Evolutionary conservation across 1,140 invertebrate genomes (phyloP).

Genomic region (Aradophagus sp.): DNA sequence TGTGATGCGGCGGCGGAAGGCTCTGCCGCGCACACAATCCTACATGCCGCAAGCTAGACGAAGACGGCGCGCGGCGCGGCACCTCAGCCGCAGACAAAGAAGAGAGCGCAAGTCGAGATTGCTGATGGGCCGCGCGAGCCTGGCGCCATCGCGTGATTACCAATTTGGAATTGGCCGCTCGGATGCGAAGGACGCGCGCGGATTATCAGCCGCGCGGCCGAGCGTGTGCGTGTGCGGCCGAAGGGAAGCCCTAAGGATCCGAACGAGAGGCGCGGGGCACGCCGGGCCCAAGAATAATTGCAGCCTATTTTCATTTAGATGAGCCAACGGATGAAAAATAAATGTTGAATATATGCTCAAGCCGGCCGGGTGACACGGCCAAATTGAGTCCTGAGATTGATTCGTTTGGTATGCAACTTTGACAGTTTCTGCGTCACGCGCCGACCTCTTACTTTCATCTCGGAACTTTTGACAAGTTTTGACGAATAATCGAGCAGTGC

Average conservation of each 20-base stretch:
- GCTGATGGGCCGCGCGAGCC: slow-evolving; percentile 71
- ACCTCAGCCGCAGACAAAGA: slow-evolving; percentile 18
- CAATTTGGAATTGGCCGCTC: slow-evolving; percentile 74
- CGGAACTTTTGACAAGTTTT: too few species aligned
- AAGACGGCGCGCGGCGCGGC: slow-evolving; percentile 10
- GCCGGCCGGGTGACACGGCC: slow-evolving; percentile 19
- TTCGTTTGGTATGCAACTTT: slow-evolving; percentile 46
- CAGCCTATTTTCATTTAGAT: slow-evolving; percentile 58
- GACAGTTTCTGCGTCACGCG: slow-evolving; percentile 33
- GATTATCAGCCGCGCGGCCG: slow-evolving; percentile 63
- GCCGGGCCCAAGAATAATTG: slow-evolving; percentile 48
- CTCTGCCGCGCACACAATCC: slow-evolving; percentile 69
- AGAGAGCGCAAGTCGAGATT: slow-evolving; percentile 69
- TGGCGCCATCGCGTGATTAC: slow-evolving; percentile 76
- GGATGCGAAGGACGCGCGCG: slow-evolving; percentile 63
- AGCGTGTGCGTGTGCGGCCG: slow-evolving; percentile 50
- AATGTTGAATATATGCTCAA: slow-evolving; percentile 35
- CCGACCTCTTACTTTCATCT: slow-evolving; percentile 4
- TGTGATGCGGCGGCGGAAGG: slow-evolving; percentile 67
- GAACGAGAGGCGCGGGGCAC: slow-evolving; percentile 45
- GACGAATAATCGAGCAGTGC: too few species aligned
- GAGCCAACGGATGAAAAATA: slow-evolving; percentile 47
- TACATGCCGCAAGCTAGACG: slow-evolving; percentile 47
- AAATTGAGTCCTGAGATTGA: slow-evolving; percentile 51
- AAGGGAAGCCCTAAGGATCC: slow-evolving; percentile 49